Percentiles rank a stretch among this genome's conserved stretches.
These are phyloP conservation scores for Tangachromis dhanisi DNA, from an alignment of 2,113 vertebrate species.

Conservation along the genomic window DNA sequence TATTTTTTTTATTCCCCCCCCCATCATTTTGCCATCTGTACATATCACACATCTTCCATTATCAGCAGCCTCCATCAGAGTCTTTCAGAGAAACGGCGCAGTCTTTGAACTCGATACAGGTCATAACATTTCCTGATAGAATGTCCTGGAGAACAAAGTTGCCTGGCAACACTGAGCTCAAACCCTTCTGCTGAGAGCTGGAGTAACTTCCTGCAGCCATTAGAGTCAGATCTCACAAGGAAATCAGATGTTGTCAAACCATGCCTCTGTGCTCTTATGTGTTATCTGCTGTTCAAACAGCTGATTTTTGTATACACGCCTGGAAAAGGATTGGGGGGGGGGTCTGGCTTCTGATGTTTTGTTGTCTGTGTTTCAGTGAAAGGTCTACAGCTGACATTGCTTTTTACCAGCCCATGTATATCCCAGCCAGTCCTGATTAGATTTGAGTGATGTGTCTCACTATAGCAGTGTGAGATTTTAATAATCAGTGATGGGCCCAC, in stretches of 20 bases:
- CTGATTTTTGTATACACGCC: not conserved
- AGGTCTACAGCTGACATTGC: not conserved
- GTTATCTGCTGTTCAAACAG: not conserved
- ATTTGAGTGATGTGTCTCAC: slow-evolving; percentile 17
- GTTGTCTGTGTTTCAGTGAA: not conserved
- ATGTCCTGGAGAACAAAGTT: slow-evolving; percentile 35
- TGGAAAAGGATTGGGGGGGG: not conserved
- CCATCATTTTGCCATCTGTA: not conserved
- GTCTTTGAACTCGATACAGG: slow-evolving; percentile 34
- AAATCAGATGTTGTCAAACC: not conserved
- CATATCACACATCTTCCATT: slow-evolving; percentile 6
- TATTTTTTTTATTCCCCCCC: rapidly evolving
- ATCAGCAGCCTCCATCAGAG: slow-evolving; percentile 18
- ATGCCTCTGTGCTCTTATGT: not conserved
- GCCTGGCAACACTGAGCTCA: slow-evolving; percentile 22
- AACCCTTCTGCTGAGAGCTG: not conserved
- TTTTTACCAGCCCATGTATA: not conserved
- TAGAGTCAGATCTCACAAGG: not conserved
- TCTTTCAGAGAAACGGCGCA: not conserved
- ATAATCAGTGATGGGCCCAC: slow-evolving; percentile 2
- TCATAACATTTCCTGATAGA: not conserved
- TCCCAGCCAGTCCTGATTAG: not conserved
- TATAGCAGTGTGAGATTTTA: not conserved
- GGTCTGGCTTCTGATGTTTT: not conserved
- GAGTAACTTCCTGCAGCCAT: slow-evolving; percentile 14